phyloP scores from a whole-genome alignment of 1,140 invertebrate species.

The Meteorus sp. region DNA sequence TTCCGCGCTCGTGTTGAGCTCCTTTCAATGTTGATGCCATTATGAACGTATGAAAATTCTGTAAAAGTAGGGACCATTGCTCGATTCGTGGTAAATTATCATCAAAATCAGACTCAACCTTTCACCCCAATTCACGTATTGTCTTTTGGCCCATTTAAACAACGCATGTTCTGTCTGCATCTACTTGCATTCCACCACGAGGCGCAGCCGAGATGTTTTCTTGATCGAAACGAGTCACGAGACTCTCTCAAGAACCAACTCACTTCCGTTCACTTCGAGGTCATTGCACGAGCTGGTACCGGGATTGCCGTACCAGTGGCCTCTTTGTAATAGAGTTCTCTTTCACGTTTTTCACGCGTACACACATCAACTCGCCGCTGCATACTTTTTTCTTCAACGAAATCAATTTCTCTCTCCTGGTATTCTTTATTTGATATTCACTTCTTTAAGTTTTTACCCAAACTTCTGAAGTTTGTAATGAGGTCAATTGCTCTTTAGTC shows the following conservation, averaged over 20 bases:
- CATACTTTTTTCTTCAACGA: slow-evolving; percentile 2
- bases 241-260: slow-evolving; percentile 24
- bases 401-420: neutral
- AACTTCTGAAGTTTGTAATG: too few species aligned
- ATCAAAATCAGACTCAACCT: neutral
- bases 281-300: slow-evolving; percentile 30
- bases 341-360: slow-evolving; percentile 12
- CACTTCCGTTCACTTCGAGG: slow-evolving; percentile 34
- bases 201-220: slow-evolving; percentile 16
- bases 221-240: slow-evolving; percentile 18
- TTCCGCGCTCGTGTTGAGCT: slow-evolving; percentile 17
- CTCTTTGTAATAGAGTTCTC: slow-evolving; percentile 19
- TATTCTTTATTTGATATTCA: neutral
- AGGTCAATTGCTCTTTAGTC: too few species aligned
- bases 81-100: neutral
- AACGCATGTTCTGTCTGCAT: neutral
- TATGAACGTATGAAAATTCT: neutral
- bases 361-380: neutral
- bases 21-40: slow-evolving; percentile 13
- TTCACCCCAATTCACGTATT: neutral
- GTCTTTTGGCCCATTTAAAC: neutral
- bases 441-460: too few species aligned
- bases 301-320: slow-evolving; percentile 28
- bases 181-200: slow-evolving; percentile 3
- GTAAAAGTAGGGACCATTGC: slow-evolving; percentile 14